Evolutionary conservation across 1,140 invertebrate species (phyloP).

Genomic region (Drosophila santomea): DNA sequence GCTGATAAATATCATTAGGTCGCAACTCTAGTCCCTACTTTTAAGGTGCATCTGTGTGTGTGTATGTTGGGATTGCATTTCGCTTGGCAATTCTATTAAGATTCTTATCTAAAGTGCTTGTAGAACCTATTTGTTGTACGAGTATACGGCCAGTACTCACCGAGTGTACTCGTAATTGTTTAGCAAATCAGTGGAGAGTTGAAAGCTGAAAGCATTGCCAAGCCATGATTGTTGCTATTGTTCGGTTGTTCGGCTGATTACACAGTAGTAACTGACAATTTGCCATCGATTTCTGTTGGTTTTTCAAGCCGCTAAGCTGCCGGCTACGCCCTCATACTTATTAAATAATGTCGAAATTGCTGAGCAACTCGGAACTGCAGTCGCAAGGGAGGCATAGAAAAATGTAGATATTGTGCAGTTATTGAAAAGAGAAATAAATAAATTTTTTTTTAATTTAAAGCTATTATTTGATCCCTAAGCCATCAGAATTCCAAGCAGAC

Average conservation of each 20-base stretch:
- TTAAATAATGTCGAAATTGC: slow-evolving; percentile 18
- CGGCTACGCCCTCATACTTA: slow-evolving; percentile 23
- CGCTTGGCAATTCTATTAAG: slow-evolving; percentile 81
- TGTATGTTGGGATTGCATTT: slow-evolving; percentile 67
- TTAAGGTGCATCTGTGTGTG: slow-evolving; percentile 16
- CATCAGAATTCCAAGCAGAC: slow-evolving; percentile 63
- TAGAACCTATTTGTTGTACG: slow-evolving; percentile 65
- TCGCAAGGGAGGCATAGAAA: background rate
- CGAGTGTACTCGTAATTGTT: slow-evolving; percentile 72
- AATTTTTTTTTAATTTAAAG: background rate
- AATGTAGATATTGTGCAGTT: background rate
- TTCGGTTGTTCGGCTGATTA: slow-evolving; percentile 58
- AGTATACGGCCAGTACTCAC: slow-evolving; percentile 38
- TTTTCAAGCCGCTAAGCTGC: slow-evolving; percentile 29
- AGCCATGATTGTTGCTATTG: slow-evolving; percentile 44
- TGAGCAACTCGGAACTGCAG: slow-evolving; percentile 5
- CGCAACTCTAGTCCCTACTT: slow-evolving; percentile 14
- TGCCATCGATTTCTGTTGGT: slow-evolving; percentile 51
- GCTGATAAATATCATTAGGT: slow-evolving; percentile 82
- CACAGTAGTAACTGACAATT: slow-evolving; percentile 80
- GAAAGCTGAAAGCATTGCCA: slow-evolving; percentile 45
- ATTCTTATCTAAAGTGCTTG: slow-evolving; percentile 80
- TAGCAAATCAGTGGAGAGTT: slow-evolving; percentile 72
- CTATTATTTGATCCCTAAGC: background rate
- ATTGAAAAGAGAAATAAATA: too few species aligned